A percentile compares a stretch with the other conserved stretches of the same genome.
Conservation (phyloP, 2,113 vertebrate genomes). For the Platysternon megacephalum region DNA sequence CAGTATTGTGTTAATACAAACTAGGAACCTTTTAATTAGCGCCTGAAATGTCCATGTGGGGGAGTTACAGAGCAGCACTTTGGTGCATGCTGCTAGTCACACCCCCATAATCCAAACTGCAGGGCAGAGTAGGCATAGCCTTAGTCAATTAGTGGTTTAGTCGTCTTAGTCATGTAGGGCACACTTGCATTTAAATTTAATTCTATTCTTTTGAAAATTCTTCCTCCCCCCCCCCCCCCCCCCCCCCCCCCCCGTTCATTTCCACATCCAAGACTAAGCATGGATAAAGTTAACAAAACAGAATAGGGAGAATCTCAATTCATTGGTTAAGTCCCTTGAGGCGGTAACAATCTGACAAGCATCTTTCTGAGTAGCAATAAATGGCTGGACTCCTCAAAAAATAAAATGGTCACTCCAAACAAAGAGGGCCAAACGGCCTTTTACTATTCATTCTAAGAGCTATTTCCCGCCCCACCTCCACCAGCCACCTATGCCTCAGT, state of each 20-base stretch:
- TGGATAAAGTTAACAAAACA: not conserved
- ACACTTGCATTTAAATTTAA: not conserved
- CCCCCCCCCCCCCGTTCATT: not conserved
- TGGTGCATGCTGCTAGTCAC: not conserved
- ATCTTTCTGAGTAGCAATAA: not conserved
- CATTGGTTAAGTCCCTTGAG: not conserved
- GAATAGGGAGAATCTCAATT: not conserved
- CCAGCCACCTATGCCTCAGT: not conserved
- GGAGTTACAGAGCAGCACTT: not conserved
- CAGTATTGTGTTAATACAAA: no score
- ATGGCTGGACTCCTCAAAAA: not conserved
- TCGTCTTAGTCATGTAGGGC: not conserved
- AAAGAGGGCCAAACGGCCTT: not conserved
- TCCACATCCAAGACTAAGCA: not conserved
- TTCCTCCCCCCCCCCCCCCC: not conserved
- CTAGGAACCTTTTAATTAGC: not conserved
- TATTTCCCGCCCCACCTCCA: not conserved
- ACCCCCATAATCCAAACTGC: no score
- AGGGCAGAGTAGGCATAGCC: not conserved
- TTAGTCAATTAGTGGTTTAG: not conserved
- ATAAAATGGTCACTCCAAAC: not conserved
- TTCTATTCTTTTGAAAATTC: conserved; percentile 5
- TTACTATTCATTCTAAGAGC: not conserved
- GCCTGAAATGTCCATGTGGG: not conserved
- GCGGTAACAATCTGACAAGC: not conserved